phyloP scores from a whole-genome alignment of 2,888 invertebrate genomes.

The Melieria omissa region DNA sequence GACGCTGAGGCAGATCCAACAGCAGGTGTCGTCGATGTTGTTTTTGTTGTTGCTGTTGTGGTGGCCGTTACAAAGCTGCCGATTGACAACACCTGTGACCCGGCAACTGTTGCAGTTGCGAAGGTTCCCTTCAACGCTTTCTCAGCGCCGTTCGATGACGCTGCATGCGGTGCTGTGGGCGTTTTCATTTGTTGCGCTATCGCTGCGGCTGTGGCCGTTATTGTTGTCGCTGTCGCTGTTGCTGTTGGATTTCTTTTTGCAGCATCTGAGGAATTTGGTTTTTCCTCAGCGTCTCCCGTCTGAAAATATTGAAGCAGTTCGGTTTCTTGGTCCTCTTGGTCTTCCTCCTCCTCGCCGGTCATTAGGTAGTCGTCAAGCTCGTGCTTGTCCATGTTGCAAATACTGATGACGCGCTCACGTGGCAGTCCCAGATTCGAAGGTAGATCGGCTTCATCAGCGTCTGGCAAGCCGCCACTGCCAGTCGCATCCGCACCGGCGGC shows the following conservation, averaged over 20 bases:
- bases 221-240: constrained; percentile 66
- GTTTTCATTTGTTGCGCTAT: constrained; percentile 35
- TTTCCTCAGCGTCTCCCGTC: constrained; percentile 66
- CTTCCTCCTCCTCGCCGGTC: constrained; percentile 70
- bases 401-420: constrained; percentile 78
- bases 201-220: constrained; percentile 44
- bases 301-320: constrained; percentile 86
- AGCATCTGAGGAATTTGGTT: constrained; percentile 64
- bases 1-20: constrained; percentile 67
- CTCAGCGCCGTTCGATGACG: not conserved
- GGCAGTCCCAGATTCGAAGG: constrained; percentile 69
- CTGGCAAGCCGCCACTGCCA: constrained; percentile 44
- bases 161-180: constrained; percentile 14
- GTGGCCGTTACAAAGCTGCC: constrained; percentile 33
- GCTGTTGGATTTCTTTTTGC: constrained; percentile 59
- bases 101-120: not conserved
- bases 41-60: constrained; percentile 66
- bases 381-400: constrained; percentile 83
- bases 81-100: not conserved
- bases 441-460: constrained; percentile 52
- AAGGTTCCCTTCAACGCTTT: constrained; percentile 12
- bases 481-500: constrained; percentile 58
- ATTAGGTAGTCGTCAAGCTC: constrained; percentile 82
- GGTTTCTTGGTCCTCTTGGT: constrained; percentile 84
- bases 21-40: constrained; percentile 46